Percentiles rank a stretch among this genome's conserved stretches.
Conservation (phyloP, 1,140 invertebrate genomes). For the Ceratina japonica region DNA sequence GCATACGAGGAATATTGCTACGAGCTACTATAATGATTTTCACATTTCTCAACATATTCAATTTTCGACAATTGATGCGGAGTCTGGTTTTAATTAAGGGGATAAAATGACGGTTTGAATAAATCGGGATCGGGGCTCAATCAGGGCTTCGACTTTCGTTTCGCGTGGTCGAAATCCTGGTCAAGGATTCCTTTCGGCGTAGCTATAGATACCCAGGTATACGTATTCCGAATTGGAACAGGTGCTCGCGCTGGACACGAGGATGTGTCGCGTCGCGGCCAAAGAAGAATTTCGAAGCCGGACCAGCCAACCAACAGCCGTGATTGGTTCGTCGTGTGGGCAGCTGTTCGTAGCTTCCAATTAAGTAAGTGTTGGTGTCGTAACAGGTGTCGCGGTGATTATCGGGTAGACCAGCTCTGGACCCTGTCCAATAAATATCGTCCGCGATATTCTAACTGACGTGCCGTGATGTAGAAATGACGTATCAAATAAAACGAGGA, state of each 20-base stretch:
- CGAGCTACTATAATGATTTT: no score
- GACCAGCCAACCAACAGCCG: slow-evolving; percentile 47
- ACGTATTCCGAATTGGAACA: slow-evolving; percentile 50
- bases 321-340: slow-evolving; percentile 65
- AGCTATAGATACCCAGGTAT: neutral
- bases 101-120: slow-evolving; percentile 28
- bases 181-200: slow-evolving; percentile 52
- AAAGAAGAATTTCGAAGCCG: slow-evolving; percentile 58
- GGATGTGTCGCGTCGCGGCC: slow-evolving; percentile 47
- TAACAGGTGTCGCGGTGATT: slow-evolving; percentile 67
- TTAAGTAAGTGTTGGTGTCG: slow-evolving; percentile 66
- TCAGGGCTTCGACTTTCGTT: slow-evolving; percentile 46
- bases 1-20: no score
- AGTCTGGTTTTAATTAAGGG: neutral
- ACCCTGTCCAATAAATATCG: slow-evolving; percentile 54
- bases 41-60: neutral
- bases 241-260: slow-evolving; percentile 50
- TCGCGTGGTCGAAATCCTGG: slow-evolving; percentile 46
- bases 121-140: slow-evolving; percentile 46
- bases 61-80: neutral
- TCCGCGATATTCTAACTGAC: slow-evolving; percentile 48
- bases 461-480: neutral
- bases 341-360: slow-evolving; percentile 63
- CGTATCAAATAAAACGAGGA: no score
- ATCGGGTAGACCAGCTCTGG: slow-evolving; percentile 42